Base-by-base conservation (phyloP, 2,888 invertebrate species). In the Macrophya annulata region DNA sequence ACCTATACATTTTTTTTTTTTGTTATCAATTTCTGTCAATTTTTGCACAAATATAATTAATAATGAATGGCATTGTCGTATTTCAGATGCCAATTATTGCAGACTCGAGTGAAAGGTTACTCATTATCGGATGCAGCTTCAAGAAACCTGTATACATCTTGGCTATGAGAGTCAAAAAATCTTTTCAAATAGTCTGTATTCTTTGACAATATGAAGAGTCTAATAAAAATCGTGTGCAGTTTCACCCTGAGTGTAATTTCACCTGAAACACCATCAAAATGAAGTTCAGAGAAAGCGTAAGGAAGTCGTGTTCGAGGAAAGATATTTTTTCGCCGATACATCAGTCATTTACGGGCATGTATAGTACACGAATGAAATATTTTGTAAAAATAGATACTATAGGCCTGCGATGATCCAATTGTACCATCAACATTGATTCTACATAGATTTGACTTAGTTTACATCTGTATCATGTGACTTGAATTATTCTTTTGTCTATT, bases 51-150 rank as follows among this genome's bases (percentile, higher is more conserved):
- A 3, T 4, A 37, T 31, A 81, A 43, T 62, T 17, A 3, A 81
- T 81, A 62, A 62, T 62, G 3, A n/a, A 40, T 40, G 21, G 4
- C n/a, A 25, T 62, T 82, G 37, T 68, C 17, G 9, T 37, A n/a
- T 79, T 72, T 45, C 45, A 85, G 85, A 21, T 21, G 17, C 15
- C 2, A 10, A 79, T 59, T 85, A 85, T 79, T 85, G 85, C 77
- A 48, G 77, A 37, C 25, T 79, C 25, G 77, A 85, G 55, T 85
- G 72, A 45, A 68, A 37, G 12, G 31, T 37, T 37, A 68, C 68
- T 68, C 68, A 17, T 37, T 37, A 68, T 37, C 17, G 17, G 68
- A 4, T 37, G 17, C 68, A 68, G 68, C 37, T 37, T 6, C 17
- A 37, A 68, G n/a, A 68, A 37, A 68, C 8, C 68, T 68, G 68